Base-by-base conservation (phyloP, 2,888 invertebrate species). In the Pomacea canaliculata region DNA sequence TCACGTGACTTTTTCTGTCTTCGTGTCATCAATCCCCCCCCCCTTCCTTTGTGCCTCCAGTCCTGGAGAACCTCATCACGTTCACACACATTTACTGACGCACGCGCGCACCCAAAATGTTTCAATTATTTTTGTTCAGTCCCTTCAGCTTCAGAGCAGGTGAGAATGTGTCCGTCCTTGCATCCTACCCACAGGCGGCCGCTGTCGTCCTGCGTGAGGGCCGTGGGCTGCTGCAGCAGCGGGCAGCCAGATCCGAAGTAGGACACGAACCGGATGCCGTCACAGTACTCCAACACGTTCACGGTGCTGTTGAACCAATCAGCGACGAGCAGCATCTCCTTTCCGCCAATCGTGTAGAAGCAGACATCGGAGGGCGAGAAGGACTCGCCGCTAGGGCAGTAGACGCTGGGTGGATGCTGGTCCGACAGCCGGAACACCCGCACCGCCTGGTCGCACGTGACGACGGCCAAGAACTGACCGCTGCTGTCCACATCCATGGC, bases 351-450 rank as follows among this genome's bases (percentile, higher is more conserved):
- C n/a, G 60, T 48, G 63, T 63, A 23, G 49, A 71, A 71, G 49
- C 71, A 71, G 23, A 71, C 71, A 23, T 71, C 71, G 16, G 71
- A 62, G 18, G 71, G 71, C 27, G 49, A 71, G 63, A 71, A 71
- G 46, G 60, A 23, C 16, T 63, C 63, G 10, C 23, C 49, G 7
- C 2, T n/a, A 18, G 71, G 71, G 13, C 23, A 16, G 63, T 71
- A 71, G 71, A 49, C 49, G 19, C 37, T 16, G 27, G 62, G 9
- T n/a, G 63, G 48, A 7, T 63, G 18, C 10, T 60, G 48, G n/a
- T 71, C 19, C 10, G 48, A 46, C 0, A 59, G 48, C 62, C n/a
- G 63, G 48, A 62, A 71, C 71, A 71, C 48, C 49, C 48, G 12
- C 12, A 71, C 63, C 37, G 71, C 19, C n/a, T 37, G 63, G 12